These are phyloP conservation scores for Coelinius sp. DNA, from an alignment of 2,888 invertebrate species.

Conservation along the genomic window DNA sequence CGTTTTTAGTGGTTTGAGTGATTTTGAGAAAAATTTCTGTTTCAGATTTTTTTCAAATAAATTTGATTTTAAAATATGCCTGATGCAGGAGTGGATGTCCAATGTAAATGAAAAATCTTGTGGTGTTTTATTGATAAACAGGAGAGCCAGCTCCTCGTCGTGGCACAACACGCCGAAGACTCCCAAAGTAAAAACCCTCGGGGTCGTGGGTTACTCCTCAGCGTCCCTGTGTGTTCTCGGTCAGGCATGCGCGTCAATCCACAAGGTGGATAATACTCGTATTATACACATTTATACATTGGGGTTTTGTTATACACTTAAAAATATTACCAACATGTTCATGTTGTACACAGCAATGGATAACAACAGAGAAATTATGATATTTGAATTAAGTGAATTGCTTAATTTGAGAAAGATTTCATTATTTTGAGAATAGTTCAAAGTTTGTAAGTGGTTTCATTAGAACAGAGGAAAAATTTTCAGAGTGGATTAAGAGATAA, in stretches of 20 bases:
- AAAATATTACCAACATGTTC: not conserved
- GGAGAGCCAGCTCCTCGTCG: not conserved
- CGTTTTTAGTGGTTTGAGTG: not conserved
- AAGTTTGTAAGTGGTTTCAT: too few relatives aligned
- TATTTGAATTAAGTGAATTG: too few relatives aligned
- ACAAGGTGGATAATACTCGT: constrained; percentile 36
- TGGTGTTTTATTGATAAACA: not conserved
- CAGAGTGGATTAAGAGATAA: too few relatives aligned
- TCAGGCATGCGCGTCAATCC: constrained; percentile 54
- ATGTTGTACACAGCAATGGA: not conserved
- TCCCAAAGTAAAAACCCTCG: constrained; percentile 6
- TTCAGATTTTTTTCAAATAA: too few relatives aligned
- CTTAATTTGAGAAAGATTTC: too few relatives aligned
- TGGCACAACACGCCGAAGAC: constrained; percentile 28
- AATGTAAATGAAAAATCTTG: too few relatives aligned
- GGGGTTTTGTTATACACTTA: not conserved
- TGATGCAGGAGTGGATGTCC: too few relatives aligned
- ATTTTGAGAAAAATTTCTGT: too few relatives aligned
- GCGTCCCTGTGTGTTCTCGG: constrained; percentile 35
- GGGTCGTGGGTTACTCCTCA: constrained; percentile 29
- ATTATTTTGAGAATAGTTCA: too few relatives aligned
- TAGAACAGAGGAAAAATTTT: too few relatives aligned
- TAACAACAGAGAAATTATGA: not conserved
- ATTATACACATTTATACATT: constrained; percentile 1
- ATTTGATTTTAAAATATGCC: too few relatives aligned